A percentile compares a stretch with the other conserved stretches of the same genome.
Conservation (phyloP, 2,888 invertebrate genomes). For the Drosophila conformis region DNA sequence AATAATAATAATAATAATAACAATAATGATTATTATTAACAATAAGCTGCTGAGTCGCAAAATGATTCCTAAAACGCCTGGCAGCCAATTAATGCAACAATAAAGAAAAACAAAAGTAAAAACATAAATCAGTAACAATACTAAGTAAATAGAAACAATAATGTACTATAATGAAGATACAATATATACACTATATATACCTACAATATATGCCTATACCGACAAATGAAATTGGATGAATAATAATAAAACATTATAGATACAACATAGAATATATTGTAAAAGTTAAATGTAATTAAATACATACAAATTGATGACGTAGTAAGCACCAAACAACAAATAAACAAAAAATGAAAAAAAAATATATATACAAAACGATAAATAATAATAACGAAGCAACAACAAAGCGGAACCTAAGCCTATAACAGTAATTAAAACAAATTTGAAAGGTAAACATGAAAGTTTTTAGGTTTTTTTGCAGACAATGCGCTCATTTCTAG, state of each 20-base stretch:
- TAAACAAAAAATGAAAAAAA: constrained; percentile 48
- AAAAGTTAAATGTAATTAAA: constrained; percentile 76
- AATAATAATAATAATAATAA: constrained; percentile 18
- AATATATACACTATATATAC: constrained; percentile 77
- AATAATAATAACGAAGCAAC: constrained; percentile 8
- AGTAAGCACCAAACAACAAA: constrained; percentile 76
- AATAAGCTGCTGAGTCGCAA: constrained; percentile 62
- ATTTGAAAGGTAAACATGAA: neutral
- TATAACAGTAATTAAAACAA: constrained; percentile 15
- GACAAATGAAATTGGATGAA: constrained; percentile 68
- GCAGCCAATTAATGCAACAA: constrained; percentile 56
- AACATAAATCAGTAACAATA: constrained; percentile 69
- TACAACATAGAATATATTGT: constrained; percentile 70
- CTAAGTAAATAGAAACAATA: constrained; percentile 80
- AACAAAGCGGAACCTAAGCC: constrained; percentile 45
- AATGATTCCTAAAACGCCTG: constrained; percentile 74
- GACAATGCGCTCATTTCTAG: neutral
- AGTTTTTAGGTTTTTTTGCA: neutral
- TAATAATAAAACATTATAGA: constrained; percentile 62
- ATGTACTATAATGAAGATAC: constrained; percentile 76
- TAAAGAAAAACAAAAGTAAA: constrained; percentile 32
- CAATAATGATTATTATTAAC: constrained; percentile 46
- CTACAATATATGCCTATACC: constrained; percentile 77
- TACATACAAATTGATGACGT: constrained; percentile 69
- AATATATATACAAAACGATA: neutral